Base-by-base conservation (phyloP, 2,797 vertebrate genomes). In the Nyctalus aviator region DNA sequence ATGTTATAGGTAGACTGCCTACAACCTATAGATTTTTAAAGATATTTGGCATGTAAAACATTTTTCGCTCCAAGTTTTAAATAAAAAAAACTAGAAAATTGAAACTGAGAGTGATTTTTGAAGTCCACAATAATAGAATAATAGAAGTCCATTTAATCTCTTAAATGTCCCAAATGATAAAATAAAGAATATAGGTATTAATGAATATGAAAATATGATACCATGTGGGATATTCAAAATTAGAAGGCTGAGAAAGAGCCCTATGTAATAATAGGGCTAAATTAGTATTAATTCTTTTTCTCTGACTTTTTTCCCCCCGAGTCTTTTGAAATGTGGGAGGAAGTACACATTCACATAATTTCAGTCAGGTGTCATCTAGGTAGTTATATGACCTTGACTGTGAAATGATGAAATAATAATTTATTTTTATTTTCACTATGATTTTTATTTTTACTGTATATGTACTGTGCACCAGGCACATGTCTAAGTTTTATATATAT, bases 31-130 rank as follows among this genome's bases (percentile, higher is more conserved):
- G 30, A n/a, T 81, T 92, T 96, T 91, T 69, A 50, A 88, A 62
- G 10, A 75, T 75, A 20, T 68, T 84, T 71, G 55, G 91, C 14
- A 21, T 32, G 46, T 41, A 87, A 94, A 79, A 57, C 83, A 27
- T 59, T 76, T 88, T 92, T 86, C 48, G 82, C 21, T 86, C 75
- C 1, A 84, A 57, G 21, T 82, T 90, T 32, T 73, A 78, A 68
- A 83, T 79, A 18, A 18, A 50, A 18, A 8, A 57, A 86, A 93
- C 17, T 72, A 18, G 37, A 77, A 85, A 93, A 83, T 86, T 73
- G 69, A 95, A 92, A 90, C 77, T 23, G 44, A 91, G 76, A 93
- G 18, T 84, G n/a, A 81, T 82, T 81, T 84, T 84, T 94, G 76
- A 88, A 89, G 53, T 62, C 5, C 21, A 30, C 35, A 76, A 79